Percentiles rank a stretch among this genome's conserved stretches.
Conservation (phyloP, 2,888 invertebrate species). For the Anticlea derivata region DNA sequence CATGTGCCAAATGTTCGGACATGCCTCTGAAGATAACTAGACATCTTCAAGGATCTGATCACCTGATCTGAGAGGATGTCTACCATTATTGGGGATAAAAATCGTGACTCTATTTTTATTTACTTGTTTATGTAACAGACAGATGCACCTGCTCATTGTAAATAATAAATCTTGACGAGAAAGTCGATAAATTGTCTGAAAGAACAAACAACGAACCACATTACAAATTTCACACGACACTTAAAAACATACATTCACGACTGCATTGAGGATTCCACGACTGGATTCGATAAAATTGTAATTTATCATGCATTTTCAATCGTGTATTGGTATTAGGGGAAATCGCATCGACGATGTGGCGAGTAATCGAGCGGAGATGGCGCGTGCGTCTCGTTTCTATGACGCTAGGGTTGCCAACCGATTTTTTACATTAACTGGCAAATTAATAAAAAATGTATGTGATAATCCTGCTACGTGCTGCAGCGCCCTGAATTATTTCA, state of each 20-base stretch:
- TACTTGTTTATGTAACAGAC: too few species aligned
- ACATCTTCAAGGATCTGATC: too few species aligned
- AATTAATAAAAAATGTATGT: too few species aligned
- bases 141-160: neutral
- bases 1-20: too few species aligned
- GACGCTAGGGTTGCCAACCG: constrained; percentile 16
- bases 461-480: too few species aligned
- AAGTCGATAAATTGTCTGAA: too few species aligned
- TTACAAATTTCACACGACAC: constrained; percentile 1
- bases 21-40: too few species aligned
- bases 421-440: neutral
- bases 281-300: constrained; percentile 32
- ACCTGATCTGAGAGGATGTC: too few species aligned
- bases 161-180: neutral
- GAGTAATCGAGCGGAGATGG: constrained; percentile 43
- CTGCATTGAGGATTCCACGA: constrained; percentile 39
- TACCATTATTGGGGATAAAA: too few species aligned
- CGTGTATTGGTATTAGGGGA: constrained; percentile 46
- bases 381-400: constrained; percentile 37
- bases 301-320: constrained; percentile 37
- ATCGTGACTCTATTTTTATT: too few species aligned
- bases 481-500: too few species aligned
- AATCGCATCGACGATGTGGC: constrained; percentile 28
- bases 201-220: constrained; percentile 1
- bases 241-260: constrained; percentile 3